Conservation (phyloP, 1,140 invertebrate species). For the Diorhabda sublineata region DNA sequence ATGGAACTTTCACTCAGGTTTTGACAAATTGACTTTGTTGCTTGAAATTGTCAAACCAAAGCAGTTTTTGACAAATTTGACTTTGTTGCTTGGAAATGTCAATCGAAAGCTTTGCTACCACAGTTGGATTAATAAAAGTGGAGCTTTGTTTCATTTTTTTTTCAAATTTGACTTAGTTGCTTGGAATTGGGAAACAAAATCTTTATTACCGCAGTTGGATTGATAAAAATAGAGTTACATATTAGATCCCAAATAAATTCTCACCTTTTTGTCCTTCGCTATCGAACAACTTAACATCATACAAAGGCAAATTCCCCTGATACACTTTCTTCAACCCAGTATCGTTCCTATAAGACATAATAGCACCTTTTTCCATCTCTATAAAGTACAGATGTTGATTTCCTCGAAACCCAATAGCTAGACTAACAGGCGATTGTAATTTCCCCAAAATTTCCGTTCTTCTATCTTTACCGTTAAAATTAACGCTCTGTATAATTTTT, state of each 20-base stretch:
- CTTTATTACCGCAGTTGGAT: no score
- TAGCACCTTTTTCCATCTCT: constrained; percentile 59
- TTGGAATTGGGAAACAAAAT: no score
- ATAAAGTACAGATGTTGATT: constrained; percentile 65
- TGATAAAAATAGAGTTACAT: no score
- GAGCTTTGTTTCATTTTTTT: no score
- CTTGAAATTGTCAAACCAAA: no score
- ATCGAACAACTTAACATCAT: constrained; percentile 61
- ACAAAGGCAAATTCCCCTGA: constrained; percentile 55
- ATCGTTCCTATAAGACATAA: constrained; percentile 51
- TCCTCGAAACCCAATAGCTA: constrained; percentile 55
- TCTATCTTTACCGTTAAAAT: constrained; percentile 66
- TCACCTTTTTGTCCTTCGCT: constrained; percentile 24
- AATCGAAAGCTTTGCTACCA: no score
- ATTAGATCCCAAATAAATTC: neutral
- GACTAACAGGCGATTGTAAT: constrained; percentile 67
- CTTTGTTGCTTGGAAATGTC: no score
- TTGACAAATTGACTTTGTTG: no score
- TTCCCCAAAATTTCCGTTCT: constrained; percentile 56
- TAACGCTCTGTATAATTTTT: constrained; percentile 70
- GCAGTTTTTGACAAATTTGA: no score
- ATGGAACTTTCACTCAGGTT: no score
- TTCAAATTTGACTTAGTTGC: no score
- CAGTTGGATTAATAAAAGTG: no score
- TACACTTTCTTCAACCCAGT: constrained; percentile 47